Base-by-base conservation (phyloP, 2,888 invertebrate species). In the Anodontia alba region DNA sequence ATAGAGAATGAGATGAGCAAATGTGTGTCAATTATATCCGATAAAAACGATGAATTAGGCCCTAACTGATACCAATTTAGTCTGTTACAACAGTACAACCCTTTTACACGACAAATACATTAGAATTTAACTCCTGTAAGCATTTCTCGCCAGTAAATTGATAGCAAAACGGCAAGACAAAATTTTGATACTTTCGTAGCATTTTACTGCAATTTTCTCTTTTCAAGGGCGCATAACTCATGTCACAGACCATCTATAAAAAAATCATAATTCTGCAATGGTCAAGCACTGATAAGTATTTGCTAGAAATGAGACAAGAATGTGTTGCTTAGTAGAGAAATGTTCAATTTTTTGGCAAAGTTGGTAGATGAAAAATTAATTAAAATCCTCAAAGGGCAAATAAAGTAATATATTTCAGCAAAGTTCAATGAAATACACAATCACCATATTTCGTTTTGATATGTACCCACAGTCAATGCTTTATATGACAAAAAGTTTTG, bases 231-330 rank as follows among this genome's bases (percentile, higher is more conserved):
- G 33, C 62, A 33, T 62, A 62, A 33, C 33, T 62, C 31, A 33
- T 20, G 26, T 62, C n/a, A 12, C 17, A 62, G 33, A 62, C 31
- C 33, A 33, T 15, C 20, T 62, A 62, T 15, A 8, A 31, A 33
- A 62, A 7, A 62, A 62, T 20, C 33, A 62, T 33, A 62, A 33
- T 62, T 62, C 17, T 62, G 62, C 33, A 33, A 62, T 62, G 62
- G 10, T 17, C 62, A 62, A 62, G 10, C 29, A 62, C 20, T 62
- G 8, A 33, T 33, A 62, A 62, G n/a, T 33, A 62, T 20, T 33
- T 33, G 2, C 62, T 12, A 1, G 7, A 62, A 15, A 62, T 31
- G 17, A 33, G 33, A 33, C 7, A 17, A 20, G 20, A 8, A 33
- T 62, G 31, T n/a, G n/a, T n/a, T n/a, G n/a, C n/a, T n/a, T n/a